Percentiles rank a stretch among this genome's conserved stretches.
Evolutionary conservation across 1,140 invertebrate species (phyloP).

Genomic region (Sycophaga agraensis): DNA sequence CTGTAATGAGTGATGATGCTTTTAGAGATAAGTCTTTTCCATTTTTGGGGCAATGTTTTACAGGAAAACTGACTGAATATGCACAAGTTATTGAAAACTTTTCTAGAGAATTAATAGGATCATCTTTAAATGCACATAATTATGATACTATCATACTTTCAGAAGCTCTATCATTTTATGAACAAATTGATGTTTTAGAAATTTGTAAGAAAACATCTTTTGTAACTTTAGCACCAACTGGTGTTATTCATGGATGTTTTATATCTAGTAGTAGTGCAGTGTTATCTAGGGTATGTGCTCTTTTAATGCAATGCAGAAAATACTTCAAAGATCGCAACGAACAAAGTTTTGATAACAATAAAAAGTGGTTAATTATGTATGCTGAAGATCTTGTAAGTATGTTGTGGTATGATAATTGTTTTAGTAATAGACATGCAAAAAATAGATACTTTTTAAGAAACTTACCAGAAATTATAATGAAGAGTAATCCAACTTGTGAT

Average conservation of each 20-base stretch:
- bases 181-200: conserved; percentile 40
- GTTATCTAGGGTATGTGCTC: conserved; percentile 42
- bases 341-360: conserved; percentile 14
- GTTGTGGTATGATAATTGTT: conserved; percentile 38
- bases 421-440: conserved; percentile 9
- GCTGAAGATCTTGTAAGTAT: conserved; percentile 34
- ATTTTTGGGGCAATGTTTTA: conserved; percentile 41
- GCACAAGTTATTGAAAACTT: conserved; percentile 33
- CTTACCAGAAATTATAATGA: conserved; percentile 23
- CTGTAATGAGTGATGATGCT: conserved; percentile 31
- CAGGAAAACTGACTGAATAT: conserved; percentile 35
- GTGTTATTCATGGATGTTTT: conserved; percentile 47
- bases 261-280: conserved; percentile 36
- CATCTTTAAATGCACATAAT: conserved; percentile 40
- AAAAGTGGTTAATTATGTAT: conserved; percentile 33
- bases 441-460: conserved; percentile 32
- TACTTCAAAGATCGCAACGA: conserved; percentile 20
- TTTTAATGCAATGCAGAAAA: conserved; percentile 40
- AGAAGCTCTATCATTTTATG: conserved; percentile 47
- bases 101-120: conserved; percentile 35
- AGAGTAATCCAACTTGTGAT: conserved; percentile 28
- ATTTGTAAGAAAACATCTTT: conserved; percentile 25
- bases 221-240: conserved; percentile 42
- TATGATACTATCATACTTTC: conserved; percentile 39
- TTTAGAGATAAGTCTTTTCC: conserved; percentile 30